These are phyloP conservation scores for Connochaetes taurinus DNA, from an alignment of 2,113 vertebrate species.

Conservation along the genomic window DNA sequence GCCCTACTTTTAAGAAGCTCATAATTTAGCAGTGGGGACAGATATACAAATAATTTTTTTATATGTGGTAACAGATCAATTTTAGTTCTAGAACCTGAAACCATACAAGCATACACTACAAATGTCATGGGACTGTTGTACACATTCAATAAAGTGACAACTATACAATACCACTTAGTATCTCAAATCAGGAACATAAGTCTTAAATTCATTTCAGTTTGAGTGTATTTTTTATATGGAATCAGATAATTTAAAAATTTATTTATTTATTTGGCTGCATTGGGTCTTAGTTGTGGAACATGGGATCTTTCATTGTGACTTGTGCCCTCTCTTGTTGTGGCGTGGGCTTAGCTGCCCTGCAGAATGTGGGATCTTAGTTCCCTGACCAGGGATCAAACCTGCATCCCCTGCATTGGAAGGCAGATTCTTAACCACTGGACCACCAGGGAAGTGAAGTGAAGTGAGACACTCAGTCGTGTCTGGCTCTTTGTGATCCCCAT, in stretches of 20 bases:
- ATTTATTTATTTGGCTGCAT: not conserved
- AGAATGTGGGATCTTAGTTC: not conserved
- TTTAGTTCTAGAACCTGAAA: conserved; percentile 92
- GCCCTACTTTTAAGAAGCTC: not conserved
- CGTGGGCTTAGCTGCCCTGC: not conserved
- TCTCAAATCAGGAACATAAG: conserved; percentile 76
- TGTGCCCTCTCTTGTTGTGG: not conserved
- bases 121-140: conserved; percentile 82
- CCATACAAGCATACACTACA: conserved; percentile 86
- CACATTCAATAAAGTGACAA: conserved; percentile 82
- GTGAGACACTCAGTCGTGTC: not conserved
- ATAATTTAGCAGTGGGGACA: not conserved
- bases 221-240: not conserved
- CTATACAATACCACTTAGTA: conserved; percentile 79
- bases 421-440: not conserved
- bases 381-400: not conserved
- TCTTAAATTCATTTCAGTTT: not conserved
- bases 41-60: not conserved
- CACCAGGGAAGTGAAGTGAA: not conserved
- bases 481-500: not conserved
- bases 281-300: not conserved
- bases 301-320: not conserved
- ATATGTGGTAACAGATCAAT: conserved; percentile 78
- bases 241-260: conserved; percentile 51
- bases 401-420: not conserved